These are phyloP conservation scores for Phodopus roborovskii DNA, from an alignment of 2,113 vertebrate species.

Conservation along the genomic window DNA sequence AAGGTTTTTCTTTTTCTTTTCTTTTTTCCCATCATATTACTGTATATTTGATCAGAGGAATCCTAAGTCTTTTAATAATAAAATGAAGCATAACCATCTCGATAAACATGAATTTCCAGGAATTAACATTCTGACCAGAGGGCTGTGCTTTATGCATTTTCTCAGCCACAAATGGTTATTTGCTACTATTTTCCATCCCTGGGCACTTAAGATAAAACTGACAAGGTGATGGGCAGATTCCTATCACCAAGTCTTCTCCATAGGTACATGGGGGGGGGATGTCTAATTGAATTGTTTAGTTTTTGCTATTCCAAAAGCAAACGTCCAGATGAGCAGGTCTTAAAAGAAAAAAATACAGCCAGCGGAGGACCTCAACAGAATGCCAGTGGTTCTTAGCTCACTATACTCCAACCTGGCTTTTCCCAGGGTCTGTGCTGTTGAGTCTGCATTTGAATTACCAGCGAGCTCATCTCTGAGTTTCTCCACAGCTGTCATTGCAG, in stretches of 20 bases:
- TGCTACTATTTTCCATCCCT: conserved; percentile 68
- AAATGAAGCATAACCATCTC: conserved; percentile 57
- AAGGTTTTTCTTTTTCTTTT: conserved; percentile 43
- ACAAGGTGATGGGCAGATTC: conserved; percentile 74
- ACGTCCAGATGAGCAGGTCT: background rate
- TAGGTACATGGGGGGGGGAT: background rate
- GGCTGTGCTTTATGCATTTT: conserved; percentile 58
- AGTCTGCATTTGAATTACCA: background rate
- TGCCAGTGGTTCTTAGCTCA: background rate
- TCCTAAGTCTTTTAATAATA: conserved; percentile 73
- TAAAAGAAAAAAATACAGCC: background rate
- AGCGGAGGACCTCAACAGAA: background rate
- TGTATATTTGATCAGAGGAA: conserved; percentile 75
- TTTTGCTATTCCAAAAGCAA: conserved; percentile 57
- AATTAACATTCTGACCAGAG: conserved; percentile 71
- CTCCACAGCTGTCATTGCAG: background rate
- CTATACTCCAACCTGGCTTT: background rate
- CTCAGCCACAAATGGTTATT: conserved; percentile 62
- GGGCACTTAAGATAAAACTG: conserved; percentile 66
- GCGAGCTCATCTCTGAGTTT: background rate
- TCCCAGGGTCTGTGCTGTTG: background rate
- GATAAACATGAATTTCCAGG: conserved; percentile 50
- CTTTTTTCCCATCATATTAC: conserved; percentile 79
- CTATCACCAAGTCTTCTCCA: conserved; percentile 50
- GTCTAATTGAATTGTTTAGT: conserved; percentile 71